Percentiles rank a stretch among this genome's conserved stretches.
Evolutionary conservation across 2,888 invertebrate genomes (phyloP).

Genomic region (Ectropis crepuscularia): DNA sequence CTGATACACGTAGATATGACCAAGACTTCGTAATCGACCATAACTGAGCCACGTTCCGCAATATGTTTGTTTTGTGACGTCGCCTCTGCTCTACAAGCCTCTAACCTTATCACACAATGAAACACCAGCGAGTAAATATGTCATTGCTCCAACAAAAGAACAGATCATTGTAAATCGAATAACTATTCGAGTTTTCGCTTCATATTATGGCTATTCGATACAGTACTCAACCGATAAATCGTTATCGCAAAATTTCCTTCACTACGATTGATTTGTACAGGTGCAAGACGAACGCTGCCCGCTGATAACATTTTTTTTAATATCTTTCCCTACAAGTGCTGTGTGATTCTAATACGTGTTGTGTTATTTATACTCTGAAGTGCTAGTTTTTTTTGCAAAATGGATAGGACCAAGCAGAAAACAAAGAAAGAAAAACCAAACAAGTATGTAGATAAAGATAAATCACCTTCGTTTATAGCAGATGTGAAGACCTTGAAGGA

Average conservation of each 20-base stretch:
- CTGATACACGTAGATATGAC: constrained; percentile 57
- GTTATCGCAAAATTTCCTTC: constrained; percentile 64
- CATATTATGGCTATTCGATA: constrained; percentile 38
- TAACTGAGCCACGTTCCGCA: constrained; percentile 41
- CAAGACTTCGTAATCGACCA: constrained; percentile 45
- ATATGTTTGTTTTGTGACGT: constrained; percentile 57
- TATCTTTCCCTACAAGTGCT: constrained; percentile 41
- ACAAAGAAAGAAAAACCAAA: constrained; percentile 64
- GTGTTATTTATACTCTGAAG: constrained; percentile 16
- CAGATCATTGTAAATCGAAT: constrained; percentile 16
- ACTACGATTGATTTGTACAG: constrained; percentile 70
- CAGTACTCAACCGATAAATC: constrained; percentile 56
- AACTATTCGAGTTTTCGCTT: constrained; percentile 35
- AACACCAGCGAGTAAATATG: constrained; percentile 13
- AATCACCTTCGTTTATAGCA: constrained; percentile 56
- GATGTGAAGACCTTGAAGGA: constrained; percentile 74
- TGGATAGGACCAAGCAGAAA: constrained; percentile 71
- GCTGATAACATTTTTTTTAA: constrained; percentile 53
- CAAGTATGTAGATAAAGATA: constrained; percentile 62
- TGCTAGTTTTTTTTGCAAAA: constrained; percentile 40
- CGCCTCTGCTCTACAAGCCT: constrained; percentile 12
- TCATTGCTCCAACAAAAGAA: constrained; percentile 34
- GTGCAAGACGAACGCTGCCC: constrained; percentile 62
- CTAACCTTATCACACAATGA: constrained; percentile 30
- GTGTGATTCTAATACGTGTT: constrained; percentile 39